phyloP scores from a whole-genome alignment of 2,113 vertebrate genomes.

The Callithrix jacchus region DNA sequence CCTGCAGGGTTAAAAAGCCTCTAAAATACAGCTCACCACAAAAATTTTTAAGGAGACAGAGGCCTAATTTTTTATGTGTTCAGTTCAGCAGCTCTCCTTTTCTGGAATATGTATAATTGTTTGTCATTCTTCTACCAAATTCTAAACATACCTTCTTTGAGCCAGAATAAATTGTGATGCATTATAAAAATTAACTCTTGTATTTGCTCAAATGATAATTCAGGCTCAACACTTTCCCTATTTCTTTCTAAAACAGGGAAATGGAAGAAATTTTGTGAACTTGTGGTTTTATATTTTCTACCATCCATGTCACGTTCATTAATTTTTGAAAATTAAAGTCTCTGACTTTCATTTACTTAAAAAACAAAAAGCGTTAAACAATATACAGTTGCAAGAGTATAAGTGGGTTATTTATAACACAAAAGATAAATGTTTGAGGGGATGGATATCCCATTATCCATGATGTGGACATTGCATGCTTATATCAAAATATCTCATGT shows the following conservation, averaged over 20 bases:
- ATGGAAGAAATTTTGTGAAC: background rate
- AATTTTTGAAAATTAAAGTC: conserved; percentile 47
- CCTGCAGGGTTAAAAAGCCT: background rate
- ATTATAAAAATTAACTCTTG: conserved; percentile 1
- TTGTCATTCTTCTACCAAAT: conserved; percentile 21
- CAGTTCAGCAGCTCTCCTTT: background rate
- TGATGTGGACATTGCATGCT: too few relatives aligned
- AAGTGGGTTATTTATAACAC: too few relatives aligned
- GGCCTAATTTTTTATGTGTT: background rate
- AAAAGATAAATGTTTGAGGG: too few relatives aligned
- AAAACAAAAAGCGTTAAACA: background rate
- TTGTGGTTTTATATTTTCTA: conserved; percentile 20
- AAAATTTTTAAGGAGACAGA: background rate
- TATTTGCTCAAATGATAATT: background rate
- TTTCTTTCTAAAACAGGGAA: conserved; percentile 33
- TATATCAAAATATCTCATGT: too few relatives aligned
- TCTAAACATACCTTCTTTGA: conserved; percentile 5
- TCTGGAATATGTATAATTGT: background rate
- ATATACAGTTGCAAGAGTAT: background rate
- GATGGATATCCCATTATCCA: too few relatives aligned
- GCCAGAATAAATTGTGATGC: background rate
- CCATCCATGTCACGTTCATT: background rate
- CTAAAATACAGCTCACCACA: background rate
- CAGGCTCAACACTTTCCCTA: background rate
- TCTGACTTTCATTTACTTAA: background rate